These are phyloP conservation scores for Pseudanteris insignis DNA, from an alignment of 2,888 invertebrate species.

Conservation along the genomic window DNA sequence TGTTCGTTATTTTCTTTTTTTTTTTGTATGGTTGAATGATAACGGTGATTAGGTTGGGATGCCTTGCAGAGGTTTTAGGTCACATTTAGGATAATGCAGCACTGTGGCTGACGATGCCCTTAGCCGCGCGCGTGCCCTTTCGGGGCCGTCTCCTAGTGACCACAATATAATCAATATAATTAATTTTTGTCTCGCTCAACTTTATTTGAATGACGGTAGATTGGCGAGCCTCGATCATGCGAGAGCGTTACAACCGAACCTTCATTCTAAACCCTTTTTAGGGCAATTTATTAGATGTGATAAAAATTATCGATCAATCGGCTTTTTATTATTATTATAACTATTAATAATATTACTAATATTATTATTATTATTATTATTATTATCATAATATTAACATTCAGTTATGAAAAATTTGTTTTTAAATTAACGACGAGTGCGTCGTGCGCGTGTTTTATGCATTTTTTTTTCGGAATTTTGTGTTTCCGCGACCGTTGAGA, in stretches of 20 bases:
- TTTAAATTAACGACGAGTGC: conserved; percentile 20
- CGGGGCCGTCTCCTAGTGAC: conserved; percentile 47
- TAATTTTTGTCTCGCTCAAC: conserved; percentile 22
- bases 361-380: too few species aligned
- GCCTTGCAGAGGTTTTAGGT: conserved; percentile 54
- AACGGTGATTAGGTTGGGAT: conserved; percentile 55
- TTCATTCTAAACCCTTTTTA: conserved; percentile 40
- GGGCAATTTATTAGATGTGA: conserved; percentile 41
- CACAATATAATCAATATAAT: conserved; percentile 18
- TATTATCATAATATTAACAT: too few species aligned
- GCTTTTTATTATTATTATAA: too few species aligned
- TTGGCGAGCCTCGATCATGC: too few species aligned
- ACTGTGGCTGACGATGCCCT: conserved; percentile 61
- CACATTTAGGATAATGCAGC: conserved; percentile 64
- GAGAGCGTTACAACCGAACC: conserved; percentile 38
- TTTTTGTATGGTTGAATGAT: conserved; percentile 52
- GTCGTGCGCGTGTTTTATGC: conserved; percentile 29
- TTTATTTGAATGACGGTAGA: conserved; percentile 21
- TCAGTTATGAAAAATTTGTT: too few species aligned
- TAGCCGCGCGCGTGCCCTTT: conserved; percentile 56
- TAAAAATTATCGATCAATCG: conserved; percentile 29
- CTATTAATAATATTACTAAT: too few species aligned
- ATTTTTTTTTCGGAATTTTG: conserved; percentile 29
- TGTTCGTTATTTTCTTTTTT: too few species aligned
- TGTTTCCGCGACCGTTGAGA: conserved; percentile 24